phyloP scores from a whole-genome alignment of 2,888 invertebrate species.

The Hedya salicella region DNA sequence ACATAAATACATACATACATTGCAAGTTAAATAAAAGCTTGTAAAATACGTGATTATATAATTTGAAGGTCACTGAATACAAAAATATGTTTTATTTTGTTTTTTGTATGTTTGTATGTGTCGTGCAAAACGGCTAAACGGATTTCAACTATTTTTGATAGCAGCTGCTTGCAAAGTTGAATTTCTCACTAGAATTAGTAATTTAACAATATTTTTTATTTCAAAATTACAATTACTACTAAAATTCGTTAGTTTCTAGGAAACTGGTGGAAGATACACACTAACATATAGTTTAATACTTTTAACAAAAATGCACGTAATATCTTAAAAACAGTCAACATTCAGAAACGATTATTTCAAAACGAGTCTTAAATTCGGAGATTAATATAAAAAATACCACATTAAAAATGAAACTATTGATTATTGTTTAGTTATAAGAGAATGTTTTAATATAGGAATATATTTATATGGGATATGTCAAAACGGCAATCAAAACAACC shows the following conservation, averaged over 20 bases:
- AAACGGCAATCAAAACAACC: too few species aligned
- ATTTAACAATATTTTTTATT: slow-evolving; percentile 6
- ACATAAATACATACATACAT: too few species aligned
- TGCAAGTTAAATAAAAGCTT: too few species aligned
- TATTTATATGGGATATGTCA: too few species aligned
- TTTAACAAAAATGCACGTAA: slow-evolving; percentile 27
- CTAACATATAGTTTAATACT: slow-evolving; percentile 31
- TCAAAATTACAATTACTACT: slow-evolving; percentile 5
- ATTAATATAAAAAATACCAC: background rate
- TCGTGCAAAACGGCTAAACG: too few species aligned
- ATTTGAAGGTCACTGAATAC: too few species aligned
- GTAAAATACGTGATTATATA: too few species aligned
- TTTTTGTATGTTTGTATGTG: too few species aligned
- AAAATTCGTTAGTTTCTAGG: slow-evolving; percentile 31
- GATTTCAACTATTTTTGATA: too few species aligned
- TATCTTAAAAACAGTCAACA: slow-evolving; percentile 11
- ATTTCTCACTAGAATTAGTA: background rate
- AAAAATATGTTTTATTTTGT: too few species aligned
- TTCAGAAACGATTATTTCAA: slow-evolving; percentile 2
- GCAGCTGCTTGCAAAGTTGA: background rate
- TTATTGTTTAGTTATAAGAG: background rate
- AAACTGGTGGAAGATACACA: slow-evolving; percentile 25
- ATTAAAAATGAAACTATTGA: background rate
- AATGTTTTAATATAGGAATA: too few species aligned
- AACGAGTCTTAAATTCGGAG: background rate